phyloP scores from a whole-genome alignment of 2,888 invertebrate genomes.

The Drepanosiphum platanoidis region DNA sequence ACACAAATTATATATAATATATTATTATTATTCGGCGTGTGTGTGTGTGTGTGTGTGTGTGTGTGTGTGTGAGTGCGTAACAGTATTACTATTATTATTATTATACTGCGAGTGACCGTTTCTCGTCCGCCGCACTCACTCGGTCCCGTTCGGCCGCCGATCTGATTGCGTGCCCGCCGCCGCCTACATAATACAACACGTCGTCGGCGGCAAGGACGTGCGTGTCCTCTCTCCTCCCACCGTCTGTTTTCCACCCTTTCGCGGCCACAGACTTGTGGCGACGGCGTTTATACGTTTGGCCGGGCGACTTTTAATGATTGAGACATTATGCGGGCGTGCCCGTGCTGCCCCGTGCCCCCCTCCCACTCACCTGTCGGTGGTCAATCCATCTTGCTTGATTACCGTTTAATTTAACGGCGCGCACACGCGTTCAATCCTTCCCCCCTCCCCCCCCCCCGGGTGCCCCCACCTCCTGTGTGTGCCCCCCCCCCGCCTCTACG shows the following conservation, averaged over 20 bases:
- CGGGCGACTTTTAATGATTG: conserved; percentile 50
- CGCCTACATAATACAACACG: neutral
- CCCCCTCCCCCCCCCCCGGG: no score
- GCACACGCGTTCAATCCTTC: neutral
- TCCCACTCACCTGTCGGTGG: neutral
- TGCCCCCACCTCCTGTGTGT: no score
- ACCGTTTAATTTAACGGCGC: conserved; percentile 46
- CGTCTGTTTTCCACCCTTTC: neutral
- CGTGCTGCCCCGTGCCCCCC: neutral
- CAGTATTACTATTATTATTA: neutral
- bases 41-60: neutral
- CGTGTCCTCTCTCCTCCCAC: neutral
- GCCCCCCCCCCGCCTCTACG: neutral
- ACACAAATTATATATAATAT: neutral
- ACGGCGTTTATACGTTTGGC: neutral
- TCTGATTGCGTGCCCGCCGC: conserved; percentile 27
- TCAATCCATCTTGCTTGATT: conserved; percentile 46
- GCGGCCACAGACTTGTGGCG: neutral
- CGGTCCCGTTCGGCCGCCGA: neutral
- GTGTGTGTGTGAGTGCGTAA: neutral
- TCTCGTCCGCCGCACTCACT: neutral
- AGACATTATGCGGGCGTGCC: conserved; percentile 56
- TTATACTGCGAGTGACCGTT: conserved; percentile 9
- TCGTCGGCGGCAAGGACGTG: neutral
- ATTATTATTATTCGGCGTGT: neutral